Conservation (phyloP, 2,888 invertebrate species). For the Yponomeuta sedellus region DNA sequence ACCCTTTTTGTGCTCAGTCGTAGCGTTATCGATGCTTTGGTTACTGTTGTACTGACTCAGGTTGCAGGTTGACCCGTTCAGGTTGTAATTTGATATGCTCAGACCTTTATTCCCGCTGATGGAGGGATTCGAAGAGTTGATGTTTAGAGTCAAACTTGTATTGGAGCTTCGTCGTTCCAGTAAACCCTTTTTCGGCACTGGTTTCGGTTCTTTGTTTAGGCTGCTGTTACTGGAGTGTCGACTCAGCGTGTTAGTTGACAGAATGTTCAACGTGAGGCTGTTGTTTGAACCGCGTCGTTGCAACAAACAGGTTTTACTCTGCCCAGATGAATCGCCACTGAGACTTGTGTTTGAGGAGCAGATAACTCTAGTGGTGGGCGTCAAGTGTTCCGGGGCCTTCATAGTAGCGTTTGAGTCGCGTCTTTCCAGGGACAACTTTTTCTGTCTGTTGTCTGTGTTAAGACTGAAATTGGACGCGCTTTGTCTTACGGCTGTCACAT, state of each 20-base stretch:
- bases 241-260: slow-evolving; percentile 65
- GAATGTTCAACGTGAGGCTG: slow-evolving; percentile 87
- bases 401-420: slow-evolving; percentile 92
- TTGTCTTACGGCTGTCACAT: slow-evolving; percentile 58
- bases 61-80: slow-evolving; percentile 70
- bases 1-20: slow-evolving; percentile 72
- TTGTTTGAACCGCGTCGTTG: slow-evolving; percentile 91
- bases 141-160: slow-evolving; percentile 90
- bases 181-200: slow-evolving; percentile 79
- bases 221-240: slow-evolving; percentile 77
- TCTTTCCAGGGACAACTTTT: slow-evolving; percentile 85
- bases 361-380: slow-evolving; percentile 58
- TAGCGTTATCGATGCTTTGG: slow-evolving; percentile 59
- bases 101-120: slow-evolving; percentile 63
- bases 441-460: slow-evolving; percentile 57
- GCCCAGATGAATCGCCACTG: slow-evolving; percentile 39
- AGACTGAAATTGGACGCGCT: slow-evolving; percentile 68
- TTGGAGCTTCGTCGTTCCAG: slow-evolving; percentile 92
- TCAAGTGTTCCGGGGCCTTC: slow-evolving; percentile 74
- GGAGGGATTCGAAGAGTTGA: slow-evolving; percentile 64
- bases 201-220: slow-evolving; percentile 61
- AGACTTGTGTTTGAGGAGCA: slow-evolving; percentile 71
- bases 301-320: slow-evolving; percentile 78
- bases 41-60: slow-evolving; percentile 68
- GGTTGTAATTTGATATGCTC: slow-evolving; percentile 70